Percentiles rank a stretch among this genome's conserved stretches.
These are phyloP conservation scores for Stramonita haemastoma DNA, from an alignment of 2,888 invertebrate species.

Conservation along the genomic window DNA sequence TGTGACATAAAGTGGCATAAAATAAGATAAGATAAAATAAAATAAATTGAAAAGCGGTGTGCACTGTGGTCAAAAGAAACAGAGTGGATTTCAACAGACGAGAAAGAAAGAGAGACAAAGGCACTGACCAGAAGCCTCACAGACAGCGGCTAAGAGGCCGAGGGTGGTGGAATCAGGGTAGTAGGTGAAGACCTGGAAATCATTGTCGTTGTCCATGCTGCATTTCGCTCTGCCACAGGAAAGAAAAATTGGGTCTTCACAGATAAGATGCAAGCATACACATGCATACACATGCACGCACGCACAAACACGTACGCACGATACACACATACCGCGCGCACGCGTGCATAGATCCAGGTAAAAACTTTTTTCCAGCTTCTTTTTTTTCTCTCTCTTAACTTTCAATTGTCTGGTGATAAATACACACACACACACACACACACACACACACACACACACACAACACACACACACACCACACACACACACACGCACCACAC, in stretches of 20 bases:
- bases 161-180: slow-evolving; percentile 70
- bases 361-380: no score
- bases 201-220: slow-evolving; percentile 44
- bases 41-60: background rate
- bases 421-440: no score
- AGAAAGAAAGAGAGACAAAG: background rate
- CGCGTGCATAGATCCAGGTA: no score
- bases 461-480: no score
- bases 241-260: background rate
- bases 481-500: no score
- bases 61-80: background rate
- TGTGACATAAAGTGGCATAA: no score
- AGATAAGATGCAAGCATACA: background rate
- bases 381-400: no score
- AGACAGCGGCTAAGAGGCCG: slow-evolving; percentile 64
- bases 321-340: no score
- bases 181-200: slow-evolving; percentile 67
- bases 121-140: slow-evolving; percentile 63
- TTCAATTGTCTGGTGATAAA: no score
- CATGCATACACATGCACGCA: background rate
- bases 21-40: no score
- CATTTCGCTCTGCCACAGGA: background rate
- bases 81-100: background rate
- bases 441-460: no score
- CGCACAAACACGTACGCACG: no score